Base-by-base conservation (phyloP, 2,888 invertebrate species). In the Oligia latruncula region DNA sequence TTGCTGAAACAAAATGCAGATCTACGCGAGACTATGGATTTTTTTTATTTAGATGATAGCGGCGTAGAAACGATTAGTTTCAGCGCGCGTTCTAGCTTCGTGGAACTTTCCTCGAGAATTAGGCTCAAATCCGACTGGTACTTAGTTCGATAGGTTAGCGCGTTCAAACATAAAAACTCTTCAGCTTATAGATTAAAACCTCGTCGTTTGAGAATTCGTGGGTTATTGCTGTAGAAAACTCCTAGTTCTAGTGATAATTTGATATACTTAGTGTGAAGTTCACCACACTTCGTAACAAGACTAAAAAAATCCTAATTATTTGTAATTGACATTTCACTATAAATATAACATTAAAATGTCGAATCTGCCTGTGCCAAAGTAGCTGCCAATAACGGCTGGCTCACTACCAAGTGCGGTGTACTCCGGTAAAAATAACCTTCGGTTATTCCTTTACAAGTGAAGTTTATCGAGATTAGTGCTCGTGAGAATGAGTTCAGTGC, bases 401-500 rank as follows among this genome's bases (percentile, higher is more conserved):
- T 82, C 67, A 6, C 52, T 67, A 85, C 92, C 92, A 92, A 90
- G 77, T 66, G 76, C 81, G 81, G 74, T 74, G 80, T 79, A 46
- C 80, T 70, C 78, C 71, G 77, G 72, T 88, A 86, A 85, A 90
- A 90, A 90, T 89, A 90, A 85, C 77, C 80, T 58, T 49, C 60
- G 52, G 58, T 55, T 85, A 82, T 81, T 83, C 83, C 83, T 78
- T 78, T 84, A 78, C 77, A 64, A 82, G 90, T 78, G 85, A 67
- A 83, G 67, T 78, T 80, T 40, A 67, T 76, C 60, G 66, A 73
- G 77, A 71, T 70, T 20, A 46, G 82, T 79, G 80, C 75, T 89
- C 43, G 79, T 87, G 71, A 91, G 64, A 83, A 96, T 96, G 96
- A 95, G 93, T 87, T 91, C 94, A 3, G 91, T 94, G 40, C 91